Base-by-base conservation (phyloP, 2,113 vertebrate genomes). In the Kryptolebias marmoratus region DNA sequence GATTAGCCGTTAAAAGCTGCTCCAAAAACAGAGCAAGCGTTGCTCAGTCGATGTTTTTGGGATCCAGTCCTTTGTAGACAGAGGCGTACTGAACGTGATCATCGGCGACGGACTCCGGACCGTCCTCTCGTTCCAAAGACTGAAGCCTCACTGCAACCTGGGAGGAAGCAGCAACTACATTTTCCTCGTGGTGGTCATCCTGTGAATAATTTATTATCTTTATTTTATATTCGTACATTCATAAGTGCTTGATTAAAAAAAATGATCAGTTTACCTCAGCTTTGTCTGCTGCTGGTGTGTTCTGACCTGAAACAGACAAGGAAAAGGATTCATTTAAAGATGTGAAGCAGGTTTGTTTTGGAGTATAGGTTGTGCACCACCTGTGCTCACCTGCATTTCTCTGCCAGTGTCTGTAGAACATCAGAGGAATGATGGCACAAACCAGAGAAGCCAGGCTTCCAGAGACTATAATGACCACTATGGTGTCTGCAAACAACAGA, bases 371-470 rank as follows among this genome's bases (percentile, higher is more conserved):
- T 64, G 28, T 49, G 14, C 12, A 31, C 22, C 39, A 13, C 1
- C 2, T 44, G 55, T 32, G 56, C 61, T 60, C 62, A 89, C 88
- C 87, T 4, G 27, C 53, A n/a, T 55, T 76, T 16, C 61, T 77
- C 27, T 39, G 64, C 81, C 85, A 90, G 72, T 77, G 70, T 74
- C 73, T 53, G 12, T 80, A 91, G 72, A 92, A 88, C 44, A 90
- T 86, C 0, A 92, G 50, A 22, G 90, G 91, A 27, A 91, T 92
- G 11, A 89, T 45, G 22, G 89, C 85, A 68, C 80, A 89, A n/a
- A 93, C 86, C 47, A 90, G 65, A 39, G 86, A 59, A 53, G 81
- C 86, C 79, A 91, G 49, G 44, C 77, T 88, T 67, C 89, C 84
- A 0, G 81, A 87, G 15, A 91, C 76, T 3, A 87, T 76, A 64